These are phyloP conservation scores for Philaenus spumarius DNA, from an alignment of 1,140 invertebrate species.

Conservation along the genomic window DNA sequence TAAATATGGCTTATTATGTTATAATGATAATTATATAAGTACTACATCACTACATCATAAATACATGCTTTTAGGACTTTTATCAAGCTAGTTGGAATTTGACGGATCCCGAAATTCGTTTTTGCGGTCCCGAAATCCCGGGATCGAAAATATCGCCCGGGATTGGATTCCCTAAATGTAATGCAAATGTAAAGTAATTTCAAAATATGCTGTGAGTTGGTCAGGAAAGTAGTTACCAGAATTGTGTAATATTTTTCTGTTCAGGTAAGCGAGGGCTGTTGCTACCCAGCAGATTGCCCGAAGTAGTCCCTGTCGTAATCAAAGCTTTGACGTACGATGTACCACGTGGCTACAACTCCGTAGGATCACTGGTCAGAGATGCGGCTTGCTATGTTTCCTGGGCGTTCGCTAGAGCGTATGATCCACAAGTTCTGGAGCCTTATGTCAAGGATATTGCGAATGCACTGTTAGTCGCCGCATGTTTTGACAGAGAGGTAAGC, in stretches of 20 bases:
- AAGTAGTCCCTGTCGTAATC: constrained; percentile 74
- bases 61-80: no score
- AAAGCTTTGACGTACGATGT: constrained; percentile 90
- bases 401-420: constrained; percentile 96
- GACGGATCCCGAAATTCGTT: no score
- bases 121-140: no score
- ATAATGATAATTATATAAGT: no score
- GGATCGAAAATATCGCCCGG: no score
- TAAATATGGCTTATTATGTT: no score
- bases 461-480: constrained; percentile 70
- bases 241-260: constrained; percentile 21
- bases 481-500: constrained; percentile 89
- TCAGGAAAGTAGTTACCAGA: background rate
- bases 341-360: constrained; percentile 73
- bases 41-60: no score
- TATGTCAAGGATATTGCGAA: constrained; percentile 77
- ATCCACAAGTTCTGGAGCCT: constrained; percentile 72
- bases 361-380: constrained; percentile 90
- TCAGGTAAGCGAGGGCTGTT: constrained; percentile 79
- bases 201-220: no score
- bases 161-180: no score
- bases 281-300: constrained; percentile 68
- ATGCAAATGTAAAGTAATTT: no score
- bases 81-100: no score
- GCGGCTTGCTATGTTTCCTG: constrained; percentile 97